Percentiles rank a stretch among this genome's conserved stretches.
Conservation (phyloP, 2,888 invertebrate species). For the Dromius quadrimaculatus region DNA sequence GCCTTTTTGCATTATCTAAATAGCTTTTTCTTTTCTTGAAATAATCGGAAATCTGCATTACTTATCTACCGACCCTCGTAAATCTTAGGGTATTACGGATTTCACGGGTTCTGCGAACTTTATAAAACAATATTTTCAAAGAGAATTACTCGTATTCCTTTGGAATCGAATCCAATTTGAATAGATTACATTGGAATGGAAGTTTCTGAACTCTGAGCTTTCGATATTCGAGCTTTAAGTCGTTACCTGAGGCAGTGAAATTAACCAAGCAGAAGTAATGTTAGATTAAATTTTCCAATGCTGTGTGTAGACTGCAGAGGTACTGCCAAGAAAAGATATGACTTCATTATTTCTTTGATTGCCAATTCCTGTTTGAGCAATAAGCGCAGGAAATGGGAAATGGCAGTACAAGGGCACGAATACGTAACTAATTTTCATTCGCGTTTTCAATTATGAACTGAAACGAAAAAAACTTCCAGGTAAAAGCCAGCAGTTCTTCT, state of each 20-base stretch:
- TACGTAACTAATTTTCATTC: too few species aligned
- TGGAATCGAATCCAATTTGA: slow-evolving; percentile 46
- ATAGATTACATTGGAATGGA: slow-evolving; percentile 35
- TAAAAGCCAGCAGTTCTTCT: too few species aligned
- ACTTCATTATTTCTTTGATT: slow-evolving; percentile 10
- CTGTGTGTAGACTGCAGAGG: too few species aligned
- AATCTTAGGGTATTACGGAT: too few species aligned
- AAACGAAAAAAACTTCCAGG: too few species aligned
- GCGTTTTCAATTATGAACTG: too few species aligned
- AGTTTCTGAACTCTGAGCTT: neutral
- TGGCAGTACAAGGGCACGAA: too few species aligned
- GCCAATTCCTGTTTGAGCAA: slow-evolving; percentile 13
- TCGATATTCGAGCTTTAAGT: neutral
- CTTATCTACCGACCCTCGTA: too few species aligned
- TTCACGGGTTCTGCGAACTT: slow-evolving; percentile 15
- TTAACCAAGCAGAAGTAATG: slow-evolving; percentile 45
- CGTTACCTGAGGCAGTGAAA: slow-evolving; percentile 11
- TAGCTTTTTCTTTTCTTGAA: too few species aligned
- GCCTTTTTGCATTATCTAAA: too few species aligned
- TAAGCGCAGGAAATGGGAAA: too few species aligned
- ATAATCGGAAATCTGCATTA: too few species aligned
- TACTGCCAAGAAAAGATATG: slow-evolving; percentile 7
- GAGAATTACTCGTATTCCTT: slow-evolving; percentile 31
- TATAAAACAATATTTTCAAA: slow-evolving; percentile 45
- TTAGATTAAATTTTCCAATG: slow-evolving; percentile 20